Base-by-base conservation (phyloP, 2,797 vertebrate genomes). In the Argyrosomus regius region DNA sequence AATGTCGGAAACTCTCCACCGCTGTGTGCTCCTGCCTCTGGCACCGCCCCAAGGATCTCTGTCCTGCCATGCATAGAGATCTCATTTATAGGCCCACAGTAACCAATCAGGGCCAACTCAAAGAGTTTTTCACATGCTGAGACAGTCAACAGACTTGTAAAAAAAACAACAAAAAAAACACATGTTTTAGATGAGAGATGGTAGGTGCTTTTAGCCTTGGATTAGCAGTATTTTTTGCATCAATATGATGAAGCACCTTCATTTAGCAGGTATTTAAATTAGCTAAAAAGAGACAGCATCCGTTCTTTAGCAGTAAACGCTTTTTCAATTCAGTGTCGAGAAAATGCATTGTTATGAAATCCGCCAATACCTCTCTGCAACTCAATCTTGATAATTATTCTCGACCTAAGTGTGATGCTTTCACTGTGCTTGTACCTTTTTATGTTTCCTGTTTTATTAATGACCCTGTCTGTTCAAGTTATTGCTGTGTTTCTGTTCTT, bases 41-140 rank as follows among this genome's bases (percentile, higher is more conserved):
- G 90, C 87, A 41, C 43, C 7, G 75, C 83, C 86, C 41, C 22
- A 2, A 87, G 86, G 80, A 80, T n/a, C 56, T 58, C 64, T 77
- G 81, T 67, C 85, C 83, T 75, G 46, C 39, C 75, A 78, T 78
- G 81, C 86, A 81, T 46, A 62, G 48, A 73, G 72, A 58, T 69
- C 82, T 85, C 74, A 84, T 83, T 87, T 87, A 64, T 39, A 65
- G 65, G 75, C 53, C 52, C 59, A 48, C 43, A 59, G 65, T 53
- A 83, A 62, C 65, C 75, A 69, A 72, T 84, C 68, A 81, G 72
- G 53, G 45, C 39, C 46, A 16, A 58, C 64, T 67, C 46, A 18
- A 48, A 64, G 22, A 56, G 13, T 56, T 50, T 28, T 24, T 1
- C 58, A 72, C 49, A 76, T 48, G 3, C 31, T 17, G 60, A 71